Evolutionary conservation across 2,113 vertebrate genomes (phyloP).

Genomic region (Cephalopterus ornatus): DNA sequence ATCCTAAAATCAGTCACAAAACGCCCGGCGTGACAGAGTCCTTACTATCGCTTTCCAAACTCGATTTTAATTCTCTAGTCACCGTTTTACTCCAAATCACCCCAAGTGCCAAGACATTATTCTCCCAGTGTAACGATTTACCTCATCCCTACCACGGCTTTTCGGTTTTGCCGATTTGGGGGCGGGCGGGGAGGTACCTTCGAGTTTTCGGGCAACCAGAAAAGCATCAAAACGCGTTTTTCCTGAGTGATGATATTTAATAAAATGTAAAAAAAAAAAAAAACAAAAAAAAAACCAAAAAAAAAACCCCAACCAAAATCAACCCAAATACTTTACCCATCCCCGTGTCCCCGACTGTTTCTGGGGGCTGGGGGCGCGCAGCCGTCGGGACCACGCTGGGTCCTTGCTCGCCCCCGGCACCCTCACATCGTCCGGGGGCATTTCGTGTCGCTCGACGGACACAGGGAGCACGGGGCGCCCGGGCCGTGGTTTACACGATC

Average conservation of each 20-base stretch:
- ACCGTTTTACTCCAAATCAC: background rate
- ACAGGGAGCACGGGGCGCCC: background rate
- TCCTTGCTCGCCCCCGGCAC: accelerated
- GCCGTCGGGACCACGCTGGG: background rate
- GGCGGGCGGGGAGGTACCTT: background rate
- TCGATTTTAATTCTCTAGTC: background rate
- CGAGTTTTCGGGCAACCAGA: background rate
- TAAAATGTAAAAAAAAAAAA: accelerated
- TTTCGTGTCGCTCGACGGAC: background rate
- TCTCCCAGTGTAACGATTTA: accelerated
- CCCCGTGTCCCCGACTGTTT: accelerated
- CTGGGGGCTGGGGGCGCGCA: background rate
- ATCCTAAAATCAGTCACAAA: background rate
- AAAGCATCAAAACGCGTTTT: background rate
- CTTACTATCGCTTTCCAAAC: background rate
- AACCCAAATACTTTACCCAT: background rate
- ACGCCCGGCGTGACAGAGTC: accelerated
- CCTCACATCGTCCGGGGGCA: background rate
- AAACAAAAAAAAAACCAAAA: no score
- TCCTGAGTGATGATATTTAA: background rate
- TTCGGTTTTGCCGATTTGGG: background rate
- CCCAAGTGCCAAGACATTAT: accelerated
- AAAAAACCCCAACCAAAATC: background rate
- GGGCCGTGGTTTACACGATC: background rate
- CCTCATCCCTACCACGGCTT: background rate